These are phyloP conservation scores for Cottus gobio DNA, from an alignment of 2,113 vertebrate genomes.

Conservation along the genomic window DNA sequence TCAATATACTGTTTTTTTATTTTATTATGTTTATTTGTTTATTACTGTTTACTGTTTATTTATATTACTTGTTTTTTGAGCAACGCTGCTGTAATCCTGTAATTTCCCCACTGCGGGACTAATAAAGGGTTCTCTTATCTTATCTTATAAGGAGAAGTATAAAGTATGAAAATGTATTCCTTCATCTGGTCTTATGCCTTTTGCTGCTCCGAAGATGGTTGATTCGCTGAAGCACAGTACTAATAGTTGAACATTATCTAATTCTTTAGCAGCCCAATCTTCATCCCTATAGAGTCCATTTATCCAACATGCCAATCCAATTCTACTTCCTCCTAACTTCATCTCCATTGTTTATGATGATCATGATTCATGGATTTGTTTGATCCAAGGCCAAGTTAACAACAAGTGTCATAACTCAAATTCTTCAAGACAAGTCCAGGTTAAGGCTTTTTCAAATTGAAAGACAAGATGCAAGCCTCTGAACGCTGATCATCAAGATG, in stretches of 20 bases:
- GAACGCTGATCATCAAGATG: background rate
- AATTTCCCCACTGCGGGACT: too few species aligned
- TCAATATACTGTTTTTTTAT: too few species aligned
- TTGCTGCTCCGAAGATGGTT: conserved; percentile 1
- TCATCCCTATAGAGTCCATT: background rate
- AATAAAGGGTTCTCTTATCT: too few species aligned
- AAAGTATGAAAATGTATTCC: background rate
- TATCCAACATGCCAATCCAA: background rate
- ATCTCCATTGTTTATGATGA: background rate
- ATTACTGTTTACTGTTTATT: too few species aligned
- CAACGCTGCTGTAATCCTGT: too few species aligned
- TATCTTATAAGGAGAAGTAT: too few species aligned
- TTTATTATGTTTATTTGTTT: too few species aligned
- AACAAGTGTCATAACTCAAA: background rate
- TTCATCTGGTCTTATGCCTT: background rate
- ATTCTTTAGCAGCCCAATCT: conserved; percentile 11
- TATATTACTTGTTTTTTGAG: too few species aligned
- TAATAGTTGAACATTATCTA: conserved; percentile 14
- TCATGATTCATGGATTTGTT: background rate
- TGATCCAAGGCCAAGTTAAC: background rate
- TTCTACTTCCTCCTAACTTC: background rate
- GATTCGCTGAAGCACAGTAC: conserved; percentile 18
- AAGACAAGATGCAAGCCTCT: background rate
- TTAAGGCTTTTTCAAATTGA: background rate
- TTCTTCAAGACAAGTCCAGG: background rate